A percentile compares a stretch with the other conserved stretches of the same genome.
These are phyloP conservation scores for Acrocephalus kingi DNA, from an alignment of 2,113 vertebrate species.

Conservation along the genomic window DNA sequence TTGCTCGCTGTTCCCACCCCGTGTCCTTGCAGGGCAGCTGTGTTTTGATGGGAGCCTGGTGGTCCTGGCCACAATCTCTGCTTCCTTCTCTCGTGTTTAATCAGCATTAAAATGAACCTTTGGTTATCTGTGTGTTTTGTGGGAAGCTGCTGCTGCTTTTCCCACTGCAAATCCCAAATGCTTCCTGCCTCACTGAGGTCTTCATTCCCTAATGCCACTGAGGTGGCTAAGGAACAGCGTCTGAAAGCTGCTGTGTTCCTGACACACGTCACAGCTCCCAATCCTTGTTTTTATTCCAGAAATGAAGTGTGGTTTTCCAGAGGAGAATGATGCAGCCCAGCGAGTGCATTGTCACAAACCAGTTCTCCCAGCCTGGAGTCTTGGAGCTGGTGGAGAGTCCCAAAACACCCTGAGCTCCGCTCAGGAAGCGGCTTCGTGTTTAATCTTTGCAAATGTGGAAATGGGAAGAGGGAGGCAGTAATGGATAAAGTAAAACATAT, in stretches of 20 bases:
- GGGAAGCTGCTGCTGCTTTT: not conserved
- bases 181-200: not conserved
- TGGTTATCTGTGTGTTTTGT: not conserved
- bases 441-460: not conserved
- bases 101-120: not conserved
- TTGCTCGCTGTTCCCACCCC: not conserved
- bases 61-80: not conserved
- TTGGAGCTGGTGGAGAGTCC: not conserved
- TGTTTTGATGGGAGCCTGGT: not conserved
- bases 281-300: not conserved
- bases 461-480: not conserved
- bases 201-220: rapidly evolving
- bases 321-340: rapidly evolving
- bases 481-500: not conserved
- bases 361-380: not conserved
- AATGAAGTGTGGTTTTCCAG: not conserved
- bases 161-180: not conserved
- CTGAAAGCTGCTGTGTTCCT: not conserved
- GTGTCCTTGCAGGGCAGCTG: not conserved
- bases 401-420: not conserved
- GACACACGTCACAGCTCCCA: not conserved
- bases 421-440: not conserved
- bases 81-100: not conserved
- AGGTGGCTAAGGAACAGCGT: rapidly evolving
- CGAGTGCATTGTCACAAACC: not conserved